Percentiles rank a stretch among this genome's conserved stretches.
Conservation (phyloP, 2,113 vertebrate genomes). For the Peromyscus leucopus region DNA sequence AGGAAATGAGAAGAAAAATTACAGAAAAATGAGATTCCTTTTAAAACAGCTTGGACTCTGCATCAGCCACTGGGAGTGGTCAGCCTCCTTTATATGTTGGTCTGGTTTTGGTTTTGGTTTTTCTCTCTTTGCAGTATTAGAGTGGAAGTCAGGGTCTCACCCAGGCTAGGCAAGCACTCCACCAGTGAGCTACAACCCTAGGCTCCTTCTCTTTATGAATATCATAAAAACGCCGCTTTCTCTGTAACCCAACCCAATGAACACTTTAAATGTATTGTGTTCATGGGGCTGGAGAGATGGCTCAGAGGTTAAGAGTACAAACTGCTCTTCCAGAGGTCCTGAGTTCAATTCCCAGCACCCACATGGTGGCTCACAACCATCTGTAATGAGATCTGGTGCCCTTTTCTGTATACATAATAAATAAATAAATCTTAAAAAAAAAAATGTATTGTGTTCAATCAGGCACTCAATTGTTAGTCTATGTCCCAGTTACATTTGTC, state of each 20-base stretch:
- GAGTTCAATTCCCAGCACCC: too few species aligned
- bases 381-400: too few species aligned
- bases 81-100: background rate
- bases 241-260: slow-evolving; percentile 34
- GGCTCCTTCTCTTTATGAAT: background rate
- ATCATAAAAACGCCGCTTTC: slow-evolving; percentile 53
- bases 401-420: too few species aligned
- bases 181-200: background rate
- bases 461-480: background rate
- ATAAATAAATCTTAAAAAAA: too few species aligned
- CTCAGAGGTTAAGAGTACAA: too few species aligned
- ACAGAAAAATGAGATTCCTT: slow-evolving; percentile 67
- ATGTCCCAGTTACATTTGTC: background rate
- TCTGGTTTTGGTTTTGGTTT: background rate
- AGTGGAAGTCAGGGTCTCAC: background rate
- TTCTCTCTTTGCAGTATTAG: background rate
- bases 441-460: slow-evolving; percentile 4
- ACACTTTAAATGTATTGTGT: slow-evolving; percentile 3
- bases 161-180: background rate
- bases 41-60: slow-evolving; percentile 53
- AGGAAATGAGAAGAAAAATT: slow-evolving; percentile 71
- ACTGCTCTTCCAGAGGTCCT: too few species aligned
- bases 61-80: background rate
- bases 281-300: too few species aligned
- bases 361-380: too few species aligned